Evolutionary conservation across 2,888 invertebrate genomes (phyloP).

Genomic region (Ophion obscuratus): DNA sequence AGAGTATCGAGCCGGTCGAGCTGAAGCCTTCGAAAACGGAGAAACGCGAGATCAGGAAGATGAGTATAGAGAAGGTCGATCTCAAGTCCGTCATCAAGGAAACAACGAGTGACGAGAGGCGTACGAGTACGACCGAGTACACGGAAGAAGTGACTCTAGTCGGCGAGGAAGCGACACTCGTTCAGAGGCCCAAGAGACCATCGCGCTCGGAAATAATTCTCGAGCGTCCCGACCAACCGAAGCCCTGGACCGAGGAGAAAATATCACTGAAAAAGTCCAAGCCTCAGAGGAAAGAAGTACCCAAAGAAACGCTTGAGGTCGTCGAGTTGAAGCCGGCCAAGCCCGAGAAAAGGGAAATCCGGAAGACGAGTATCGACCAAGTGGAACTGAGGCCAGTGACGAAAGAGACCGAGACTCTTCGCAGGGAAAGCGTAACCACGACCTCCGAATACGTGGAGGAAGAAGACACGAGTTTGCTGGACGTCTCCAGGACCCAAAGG

Average conservation of each 20-base stretch:
- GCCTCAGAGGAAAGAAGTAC: conserved; percentile 74
- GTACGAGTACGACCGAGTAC: conserved; percentile 66
- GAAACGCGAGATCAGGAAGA: conserved; percentile 75
- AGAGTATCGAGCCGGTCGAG: conserved; percentile 84
- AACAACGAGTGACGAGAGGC: conserved; percentile 65
- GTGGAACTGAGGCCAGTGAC: conserved; percentile 71
- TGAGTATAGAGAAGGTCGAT: conserved; percentile 73
- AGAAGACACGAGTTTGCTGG: conserved; percentile 70
- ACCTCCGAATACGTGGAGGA: conserved; percentile 68
- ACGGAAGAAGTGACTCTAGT: conserved; percentile 65
- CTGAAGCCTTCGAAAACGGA: conserved; percentile 86
- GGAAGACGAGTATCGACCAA: conserved; percentile 75
- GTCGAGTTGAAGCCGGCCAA: conserved; percentile 86
- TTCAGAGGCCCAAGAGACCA: conserved; percentile 55
- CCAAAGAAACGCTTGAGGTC: conserved; percentile 75
- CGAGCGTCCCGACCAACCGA: conserved; percentile 65
- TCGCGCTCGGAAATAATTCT: conserved; percentile 59
- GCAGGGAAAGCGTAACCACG: conserved; percentile 45
- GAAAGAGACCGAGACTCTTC: conserved; percentile 65
- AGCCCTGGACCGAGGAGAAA: conserved; percentile 81
- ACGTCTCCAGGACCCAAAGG: conserved; percentile 64
- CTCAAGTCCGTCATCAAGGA: conserved; percentile 72
- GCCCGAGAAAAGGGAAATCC: conserved; percentile 70
- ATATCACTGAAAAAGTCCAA: conserved; percentile 78
- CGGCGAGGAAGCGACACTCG: conserved; percentile 52